Evolutionary conservation across 2,888 invertebrate species (phyloP).

Genomic region (Phyllotreta cruciferae): DNA sequence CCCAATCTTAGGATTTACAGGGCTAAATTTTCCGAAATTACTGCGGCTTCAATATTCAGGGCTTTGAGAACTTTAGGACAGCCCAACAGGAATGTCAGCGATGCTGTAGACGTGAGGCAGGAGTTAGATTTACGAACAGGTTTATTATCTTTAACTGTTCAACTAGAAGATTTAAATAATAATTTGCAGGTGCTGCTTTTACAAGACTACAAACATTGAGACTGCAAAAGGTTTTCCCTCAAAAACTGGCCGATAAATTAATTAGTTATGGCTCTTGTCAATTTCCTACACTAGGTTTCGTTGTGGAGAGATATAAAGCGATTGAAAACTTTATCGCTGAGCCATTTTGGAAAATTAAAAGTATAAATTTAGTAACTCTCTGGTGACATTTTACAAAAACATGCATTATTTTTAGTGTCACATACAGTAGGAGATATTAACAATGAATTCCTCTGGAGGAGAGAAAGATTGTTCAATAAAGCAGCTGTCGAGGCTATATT

Average conservation of each 20-base stretch:
- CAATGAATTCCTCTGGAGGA: constrained; percentile 89
- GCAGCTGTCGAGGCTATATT: constrained; percentile 81
- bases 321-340: constrained; percentile 91
- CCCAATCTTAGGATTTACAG: constrained; percentile 74
- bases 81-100: constrained; percentile 70
- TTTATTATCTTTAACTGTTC: constrained; percentile 19
- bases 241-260: constrained; percentile 74
- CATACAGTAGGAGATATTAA: constrained; percentile 78
- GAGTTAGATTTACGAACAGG: constrained; percentile 59
- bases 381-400: constrained; percentile 6
- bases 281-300: constrained; percentile 99
- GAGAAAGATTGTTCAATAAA: constrained; percentile 87
- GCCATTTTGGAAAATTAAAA: constrained; percentile 94
- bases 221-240: constrained; percentile 81
- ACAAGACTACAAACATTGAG: constrained; percentile 96
- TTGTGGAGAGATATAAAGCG: constrained; percentile 95
- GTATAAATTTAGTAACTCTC: constrained; percentile 57
- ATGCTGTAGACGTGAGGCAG: constrained; percentile 59
- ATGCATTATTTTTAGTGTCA: constrained; percentile 66
- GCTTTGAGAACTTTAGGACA: constrained; percentile 80
- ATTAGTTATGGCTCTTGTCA: constrained; percentile 99
- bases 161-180: neutral
- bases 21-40: constrained; percentile 98
- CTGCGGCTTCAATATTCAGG: constrained; percentile 77
- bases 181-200: constrained; percentile 85